Percentiles rank a stretch among this genome's conserved stretches.
Conservation (phyloP, 2,797 vertebrate species). For the Rallus crepitans region DNA sequence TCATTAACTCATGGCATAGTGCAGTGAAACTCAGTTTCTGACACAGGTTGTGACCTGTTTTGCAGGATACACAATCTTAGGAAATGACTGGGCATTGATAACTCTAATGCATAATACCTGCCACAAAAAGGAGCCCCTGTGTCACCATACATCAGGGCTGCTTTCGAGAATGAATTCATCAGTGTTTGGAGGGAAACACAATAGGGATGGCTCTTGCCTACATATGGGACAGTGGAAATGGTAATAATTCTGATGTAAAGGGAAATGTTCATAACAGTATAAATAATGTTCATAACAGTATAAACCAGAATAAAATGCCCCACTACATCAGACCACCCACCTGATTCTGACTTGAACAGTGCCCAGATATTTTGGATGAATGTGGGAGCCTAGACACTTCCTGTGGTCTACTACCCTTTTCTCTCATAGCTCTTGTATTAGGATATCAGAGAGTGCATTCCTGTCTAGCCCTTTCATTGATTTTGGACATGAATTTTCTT, state of each 20-base stretch:
- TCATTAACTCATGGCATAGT: neutral
- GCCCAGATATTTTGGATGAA: neutral
- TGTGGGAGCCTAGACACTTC: neutral
- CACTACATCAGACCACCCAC: neutral
- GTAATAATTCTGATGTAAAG: neutral
- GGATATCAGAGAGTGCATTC: neutral
- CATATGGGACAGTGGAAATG: accelerated
- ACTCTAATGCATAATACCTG: neutral
- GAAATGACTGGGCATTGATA: neutral
- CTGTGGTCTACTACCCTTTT: neutral
- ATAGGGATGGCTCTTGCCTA: neutral
- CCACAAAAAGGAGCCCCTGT: neutral
- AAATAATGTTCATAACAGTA: neutral
- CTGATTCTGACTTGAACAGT: neutral
- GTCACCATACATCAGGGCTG: neutral
- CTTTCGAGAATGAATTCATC: neutral
- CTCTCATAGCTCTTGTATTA: neutral
- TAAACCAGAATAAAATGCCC: neutral
- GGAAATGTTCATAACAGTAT: neutral
- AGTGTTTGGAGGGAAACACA: neutral
- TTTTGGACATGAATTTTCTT: neutral
- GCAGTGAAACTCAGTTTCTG: neutral
- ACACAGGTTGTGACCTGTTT: neutral
- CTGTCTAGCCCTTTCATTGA: neutral
- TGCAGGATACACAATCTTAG: neutral